Percentiles rank a stretch among this genome's conserved stretches.
phyloP scores from a whole-genome alignment of 2,797 vertebrate genomes.

The Hippocampus kuda region DNA sequence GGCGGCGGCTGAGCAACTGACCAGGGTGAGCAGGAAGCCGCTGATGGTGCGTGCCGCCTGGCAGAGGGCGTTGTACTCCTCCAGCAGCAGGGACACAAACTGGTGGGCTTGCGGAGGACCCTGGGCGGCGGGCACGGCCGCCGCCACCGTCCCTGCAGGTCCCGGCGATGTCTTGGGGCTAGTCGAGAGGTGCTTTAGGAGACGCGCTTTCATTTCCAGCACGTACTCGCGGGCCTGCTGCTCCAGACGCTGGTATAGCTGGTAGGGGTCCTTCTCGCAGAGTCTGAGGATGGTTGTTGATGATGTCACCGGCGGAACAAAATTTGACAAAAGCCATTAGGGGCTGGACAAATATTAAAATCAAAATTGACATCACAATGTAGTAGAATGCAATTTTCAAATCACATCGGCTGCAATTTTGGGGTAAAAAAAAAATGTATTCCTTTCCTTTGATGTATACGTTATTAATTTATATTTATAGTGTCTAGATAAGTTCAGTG shows the following conservation, averaged over 20 bases:
- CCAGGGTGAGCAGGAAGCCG: constrained; percentile 93
- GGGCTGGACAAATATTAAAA: no score
- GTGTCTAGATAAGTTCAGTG: no score
- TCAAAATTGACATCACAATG: no score
- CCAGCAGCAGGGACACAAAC: constrained; percentile 90
- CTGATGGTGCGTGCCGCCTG: constrained; percentile 95
- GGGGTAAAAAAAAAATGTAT: no score
- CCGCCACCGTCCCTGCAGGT: constrained; percentile 17
- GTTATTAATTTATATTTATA: no score
- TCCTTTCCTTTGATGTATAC: no score
- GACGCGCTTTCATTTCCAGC: constrained; percentile 92
- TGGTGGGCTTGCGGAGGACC: constrained; percentile 89
- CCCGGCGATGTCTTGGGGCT: constrained; percentile 66
- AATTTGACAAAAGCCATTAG: no score
- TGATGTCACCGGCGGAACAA: background rate
- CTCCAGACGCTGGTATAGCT: constrained; percentile 95
- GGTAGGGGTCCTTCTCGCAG: constrained; percentile 94
- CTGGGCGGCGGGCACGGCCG: constrained; percentile 57
- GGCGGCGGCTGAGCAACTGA: constrained; percentile 34
- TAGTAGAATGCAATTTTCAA: no score
- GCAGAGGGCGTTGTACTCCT: constrained; percentile 91
- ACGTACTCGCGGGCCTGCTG: constrained; percentile 95
- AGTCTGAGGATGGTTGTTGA: constrained; percentile 62
- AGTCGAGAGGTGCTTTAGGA: constrained; percentile 83
- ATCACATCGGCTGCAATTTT: no score